Evolutionary conservation across 2,888 invertebrate genomes (phyloP).

Genomic region (Stegana nigrithorax): DNA sequence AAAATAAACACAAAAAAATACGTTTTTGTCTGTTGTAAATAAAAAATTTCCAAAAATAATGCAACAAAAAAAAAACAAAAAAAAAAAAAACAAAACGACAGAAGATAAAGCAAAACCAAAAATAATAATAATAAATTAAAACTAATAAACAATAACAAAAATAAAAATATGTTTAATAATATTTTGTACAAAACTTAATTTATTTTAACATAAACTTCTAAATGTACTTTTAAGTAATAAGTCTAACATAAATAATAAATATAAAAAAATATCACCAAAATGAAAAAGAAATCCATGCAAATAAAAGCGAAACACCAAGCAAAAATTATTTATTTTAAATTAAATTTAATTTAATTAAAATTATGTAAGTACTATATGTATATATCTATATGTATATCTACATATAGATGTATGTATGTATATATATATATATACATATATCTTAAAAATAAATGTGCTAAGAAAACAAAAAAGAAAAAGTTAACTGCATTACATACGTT

Average conservation of each 20-base stretch:
- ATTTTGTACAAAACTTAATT: conserved; percentile 42
- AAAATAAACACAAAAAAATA: too few species aligned
- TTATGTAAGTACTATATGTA: not conserved
- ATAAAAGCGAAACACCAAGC: conserved; percentile 2
- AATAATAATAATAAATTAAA: conserved; percentile 9
- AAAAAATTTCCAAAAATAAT: too few species aligned
- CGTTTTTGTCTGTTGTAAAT: too few species aligned
- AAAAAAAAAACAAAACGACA: conserved; percentile 19
- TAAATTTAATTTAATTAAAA: conserved; percentile 5
- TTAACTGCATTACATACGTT: not conserved
- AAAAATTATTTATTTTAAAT: not conserved
- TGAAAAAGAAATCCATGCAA: not conserved
- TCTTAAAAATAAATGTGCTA: not conserved
- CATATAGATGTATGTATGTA: not conserved
- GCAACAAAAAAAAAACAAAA: conserved; percentile 2
- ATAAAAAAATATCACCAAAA: not conserved
- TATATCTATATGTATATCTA: not conserved
- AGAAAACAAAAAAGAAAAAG: not conserved
- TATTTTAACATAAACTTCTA: conserved; percentile 27
- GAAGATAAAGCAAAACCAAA: conserved; percentile 19
- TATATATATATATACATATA: not conserved
- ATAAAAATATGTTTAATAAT: conserved; percentile 18
- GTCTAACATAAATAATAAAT: not conserved
- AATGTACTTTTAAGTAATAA: not conserved
- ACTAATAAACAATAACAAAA: not conserved